These are phyloP conservation scores for Adelosebastes latens DNA, from an alignment of 2,797 vertebrate genomes.

Conservation along the genomic window DNA sequence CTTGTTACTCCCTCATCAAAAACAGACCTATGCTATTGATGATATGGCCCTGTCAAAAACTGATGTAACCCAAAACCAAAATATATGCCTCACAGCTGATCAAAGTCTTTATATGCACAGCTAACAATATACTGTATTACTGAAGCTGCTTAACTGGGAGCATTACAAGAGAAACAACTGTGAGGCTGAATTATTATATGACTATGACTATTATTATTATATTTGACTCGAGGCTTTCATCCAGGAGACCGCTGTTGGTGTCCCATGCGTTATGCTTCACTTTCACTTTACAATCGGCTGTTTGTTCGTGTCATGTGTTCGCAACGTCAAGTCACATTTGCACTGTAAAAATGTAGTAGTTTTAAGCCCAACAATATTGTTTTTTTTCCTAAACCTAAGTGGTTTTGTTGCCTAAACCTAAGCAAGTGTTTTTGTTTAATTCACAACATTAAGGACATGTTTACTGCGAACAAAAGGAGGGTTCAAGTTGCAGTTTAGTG, in stretches of 20 bases:
- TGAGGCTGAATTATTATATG: not conserved
- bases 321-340: too few species aligned
- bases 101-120: constrained; percentile 41
- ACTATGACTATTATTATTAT: too few species aligned
- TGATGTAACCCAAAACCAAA: constrained; percentile 50
- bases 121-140: not conserved
- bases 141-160: not conserved
- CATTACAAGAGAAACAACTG: not conserved
- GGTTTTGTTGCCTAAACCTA: too few species aligned
- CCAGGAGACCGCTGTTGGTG: not conserved
- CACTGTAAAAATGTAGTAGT: too few species aligned
- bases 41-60: constrained; percentile 44
- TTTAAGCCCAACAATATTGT: too few species aligned
- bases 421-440: too few species aligned
- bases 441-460: too few species aligned
- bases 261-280: not conserved
- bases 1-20: constrained; percentile 51
- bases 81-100: constrained; percentile 42
- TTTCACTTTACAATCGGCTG: not conserved
- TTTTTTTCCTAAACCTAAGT: too few species aligned
- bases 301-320: too few species aligned
- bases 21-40: constrained; percentile 41
- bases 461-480: too few species aligned
- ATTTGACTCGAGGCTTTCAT: not conserved
- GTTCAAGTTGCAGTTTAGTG: too few species aligned